Base-by-base conservation (phyloP, 2,113 vertebrate species). In the Brachypteracias leptosomus region DNA sequence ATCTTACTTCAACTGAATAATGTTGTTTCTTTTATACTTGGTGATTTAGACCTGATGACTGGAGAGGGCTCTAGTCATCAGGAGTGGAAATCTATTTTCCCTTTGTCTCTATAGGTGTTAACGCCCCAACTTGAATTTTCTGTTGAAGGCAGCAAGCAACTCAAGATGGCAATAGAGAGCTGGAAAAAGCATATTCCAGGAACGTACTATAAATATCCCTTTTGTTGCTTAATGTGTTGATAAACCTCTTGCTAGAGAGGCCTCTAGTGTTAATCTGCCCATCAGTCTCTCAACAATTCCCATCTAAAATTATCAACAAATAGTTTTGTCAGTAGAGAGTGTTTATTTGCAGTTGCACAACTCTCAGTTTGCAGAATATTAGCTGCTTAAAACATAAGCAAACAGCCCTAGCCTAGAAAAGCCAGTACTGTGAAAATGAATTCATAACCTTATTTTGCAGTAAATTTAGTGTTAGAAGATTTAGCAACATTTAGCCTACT, bases 81-180 rank as follows among this genome's bases (percentile, higher is more conserved):
- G 52, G 52, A 20, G 36, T 33, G 42, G 29, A 91, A 59, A 70
- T 76, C 42, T 28, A 1, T 52, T 85, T 89, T 90, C 58, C 11
- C 81, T 93, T 95, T 94, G 90, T 86, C 57, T 75, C 28, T 67
- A 0, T 35, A 3, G 0, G 13, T 40, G 73, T 51, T 42, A 90
- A 42, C 13, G 0, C 85, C 66, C 62, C n/a, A 33, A 26, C 38
- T 44, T 71, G 31, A 12, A 38, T 46, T 82, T 93, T 67, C 83
- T 91, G 84, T 16, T 49, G 29, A 49, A 92, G 38, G 10, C 19
- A 16, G 26, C 4, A 72, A 44, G 55, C 62, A 55, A 89, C 97
- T 96, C 92, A 96, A 95, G 97, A 95, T 97, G 97, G 97, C 97
- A 96, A 94, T 76, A 97, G 95, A 80, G 96, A 97, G 94, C 95